Conservation (phyloP, 2,888 invertebrate species). For the Diaprepes abbreviatus region DNA sequence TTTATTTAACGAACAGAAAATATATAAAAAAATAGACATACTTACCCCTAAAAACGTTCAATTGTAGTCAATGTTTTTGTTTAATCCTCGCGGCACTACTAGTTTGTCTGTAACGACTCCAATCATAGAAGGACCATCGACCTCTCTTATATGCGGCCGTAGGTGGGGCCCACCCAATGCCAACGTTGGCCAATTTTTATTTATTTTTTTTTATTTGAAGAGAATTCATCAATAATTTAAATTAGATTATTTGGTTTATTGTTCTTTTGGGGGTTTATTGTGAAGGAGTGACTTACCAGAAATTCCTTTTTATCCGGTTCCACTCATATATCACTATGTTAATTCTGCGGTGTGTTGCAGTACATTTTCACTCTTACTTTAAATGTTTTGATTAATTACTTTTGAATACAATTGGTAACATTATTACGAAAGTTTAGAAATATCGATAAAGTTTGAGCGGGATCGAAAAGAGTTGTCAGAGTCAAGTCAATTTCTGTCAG, state of each 20-base stretch:
- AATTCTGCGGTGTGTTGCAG: background rate
- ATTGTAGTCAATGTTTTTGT: background rate
- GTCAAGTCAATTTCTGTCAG: too few species aligned
- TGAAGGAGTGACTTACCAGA: background rate
- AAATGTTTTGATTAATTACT: too few species aligned
- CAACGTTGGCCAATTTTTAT: constrained; percentile 53
- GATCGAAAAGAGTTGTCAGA: too few species aligned
- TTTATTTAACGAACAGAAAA: too few species aligned
- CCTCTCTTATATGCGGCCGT: constrained; percentile 64
- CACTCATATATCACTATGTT: background rate
- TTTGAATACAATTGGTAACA: too few species aligned
- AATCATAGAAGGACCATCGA: constrained; percentile 61
- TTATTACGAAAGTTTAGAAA: too few species aligned
- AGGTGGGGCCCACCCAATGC: constrained; percentile 63
- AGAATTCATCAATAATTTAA: constrained; percentile 35
- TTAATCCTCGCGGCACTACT: constrained; percentile 39
- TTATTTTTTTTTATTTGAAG: constrained; percentile 43
- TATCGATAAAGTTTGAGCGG: too few species aligned
- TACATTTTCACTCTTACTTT: background rate
- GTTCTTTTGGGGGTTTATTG: constrained; percentile 6
- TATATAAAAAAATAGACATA: background rate
- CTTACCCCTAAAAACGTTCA: background rate
- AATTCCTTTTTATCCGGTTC: constrained; percentile 6
- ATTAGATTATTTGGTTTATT: constrained; percentile 33
- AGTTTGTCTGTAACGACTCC: constrained; percentile 39